A percentile compares a stretch with the other conserved stretches of the same genome.
These are phyloP conservation scores for Catharus ustulatus DNA, from an alignment of 2,797 vertebrate genomes.

Conservation along the genomic window DNA sequence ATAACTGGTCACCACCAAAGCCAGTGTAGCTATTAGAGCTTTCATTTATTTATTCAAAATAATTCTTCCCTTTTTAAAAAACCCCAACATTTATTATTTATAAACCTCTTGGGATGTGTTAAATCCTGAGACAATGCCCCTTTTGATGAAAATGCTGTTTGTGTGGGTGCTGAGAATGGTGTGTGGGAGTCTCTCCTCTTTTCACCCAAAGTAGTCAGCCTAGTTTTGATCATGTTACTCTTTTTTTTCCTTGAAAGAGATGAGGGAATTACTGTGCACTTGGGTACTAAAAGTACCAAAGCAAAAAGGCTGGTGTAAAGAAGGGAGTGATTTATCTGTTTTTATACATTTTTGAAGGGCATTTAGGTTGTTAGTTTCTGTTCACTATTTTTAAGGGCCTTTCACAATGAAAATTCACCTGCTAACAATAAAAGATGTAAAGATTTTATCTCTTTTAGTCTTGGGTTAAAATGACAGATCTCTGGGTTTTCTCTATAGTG, in stretches of 20 bases:
- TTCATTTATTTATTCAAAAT: constrained; percentile 37
- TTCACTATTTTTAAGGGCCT: constrained; percentile 57
- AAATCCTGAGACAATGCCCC: constrained; percentile 20
- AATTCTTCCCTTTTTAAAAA: neutral
- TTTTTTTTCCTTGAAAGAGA: neutral
- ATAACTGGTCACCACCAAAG: constrained; percentile 39
- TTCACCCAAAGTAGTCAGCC: neutral
- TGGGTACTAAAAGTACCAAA: constrained; percentile 29
- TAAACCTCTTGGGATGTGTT: constrained; percentile 26
- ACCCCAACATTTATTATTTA: neutral
- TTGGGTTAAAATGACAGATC: neutral
- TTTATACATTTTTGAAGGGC: constrained; percentile 20
- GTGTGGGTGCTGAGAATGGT: neutral
- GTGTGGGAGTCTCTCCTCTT: constrained; percentile 17
- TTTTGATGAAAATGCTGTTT: constrained; percentile 21
- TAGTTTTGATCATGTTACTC: neutral
- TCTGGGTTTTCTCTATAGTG: constrained; percentile 13
- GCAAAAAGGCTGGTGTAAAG: neutral
- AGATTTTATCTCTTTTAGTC: constrained; percentile 64
- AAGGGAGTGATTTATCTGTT: constrained; percentile 26
- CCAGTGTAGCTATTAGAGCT: neutral
- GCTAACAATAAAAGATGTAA: constrained; percentile 34
- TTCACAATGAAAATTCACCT: constrained; percentile 32
- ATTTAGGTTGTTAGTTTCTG: neutral
- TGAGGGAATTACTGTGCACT: constrained; percentile 45